Conservation (phyloP, 53 echinoderm and acorn worm species). For the Crossaster papposus region DNA sequence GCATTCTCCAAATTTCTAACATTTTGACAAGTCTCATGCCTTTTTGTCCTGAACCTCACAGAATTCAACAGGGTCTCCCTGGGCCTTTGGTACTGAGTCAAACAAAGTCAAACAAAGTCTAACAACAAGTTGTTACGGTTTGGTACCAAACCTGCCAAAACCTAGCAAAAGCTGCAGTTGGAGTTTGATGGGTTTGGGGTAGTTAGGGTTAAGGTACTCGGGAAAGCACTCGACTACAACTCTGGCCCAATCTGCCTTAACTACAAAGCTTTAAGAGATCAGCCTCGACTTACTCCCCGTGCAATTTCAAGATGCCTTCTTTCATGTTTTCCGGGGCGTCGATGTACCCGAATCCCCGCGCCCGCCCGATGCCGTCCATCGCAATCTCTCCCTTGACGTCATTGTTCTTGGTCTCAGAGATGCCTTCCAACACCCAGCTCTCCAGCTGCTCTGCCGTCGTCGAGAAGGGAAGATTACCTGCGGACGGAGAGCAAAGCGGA, state of each 20-base stretch:
- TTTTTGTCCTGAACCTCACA: too few relatives aligned
- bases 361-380: conserved; percentile 49
- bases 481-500: neutral
- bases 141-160: too few relatives aligned
- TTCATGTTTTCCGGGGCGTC: conserved; percentile 40
- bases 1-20: too few relatives aligned
- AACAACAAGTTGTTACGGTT: too few relatives aligned
- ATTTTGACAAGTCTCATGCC: too few relatives aligned
- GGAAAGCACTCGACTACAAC: too few relatives aligned
- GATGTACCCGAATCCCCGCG: conserved; percentile 51
- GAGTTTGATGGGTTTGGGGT: too few relatives aligned
- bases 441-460: conserved; percentile 43
- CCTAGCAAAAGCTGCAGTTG: too few relatives aligned
- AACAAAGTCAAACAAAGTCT: too few relatives aligned
- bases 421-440: conserved; percentile 36
- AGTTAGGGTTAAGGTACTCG: too few relatives aligned
- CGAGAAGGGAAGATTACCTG: conserved; percentile 58
- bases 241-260: neutral
- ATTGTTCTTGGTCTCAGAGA: conserved; percentile 13
- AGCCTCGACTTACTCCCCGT: conserved; percentile 39
- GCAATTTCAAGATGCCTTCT: conserved; percentile 46
- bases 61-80: too few relatives aligned
- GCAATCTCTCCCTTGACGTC: conserved; percentile 37
- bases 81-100: too few relatives aligned
- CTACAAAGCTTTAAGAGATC: neutral